Percentiles rank a stretch among this genome's conserved stretches.
Evolutionary conservation across 1,140 invertebrate species (phyloP).

Genomic region (Drosophila virilis): DNA sequence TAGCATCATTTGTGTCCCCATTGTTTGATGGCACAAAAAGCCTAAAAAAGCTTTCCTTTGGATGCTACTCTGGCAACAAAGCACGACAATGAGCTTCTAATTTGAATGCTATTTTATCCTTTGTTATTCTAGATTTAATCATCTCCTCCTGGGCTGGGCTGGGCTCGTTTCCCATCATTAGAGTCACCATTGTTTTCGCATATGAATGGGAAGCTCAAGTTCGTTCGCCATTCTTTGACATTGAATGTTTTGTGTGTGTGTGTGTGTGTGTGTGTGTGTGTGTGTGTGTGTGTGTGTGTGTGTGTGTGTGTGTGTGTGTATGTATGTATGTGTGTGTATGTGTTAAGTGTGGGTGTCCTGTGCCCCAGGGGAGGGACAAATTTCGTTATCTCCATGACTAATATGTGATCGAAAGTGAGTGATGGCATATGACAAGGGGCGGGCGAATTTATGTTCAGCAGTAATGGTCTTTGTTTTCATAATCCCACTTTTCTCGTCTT

Average conservation of each 20-base stretch:
- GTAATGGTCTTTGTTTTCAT: slow-evolving; percentile 17
- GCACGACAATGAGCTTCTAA: slow-evolving; percentile 77
- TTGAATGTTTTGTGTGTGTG: slow-evolving; percentile 1
- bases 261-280: too few species aligned
- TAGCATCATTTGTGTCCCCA: slow-evolving; percentile 70
- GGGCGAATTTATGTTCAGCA: not conserved
- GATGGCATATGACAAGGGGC: not conserved
- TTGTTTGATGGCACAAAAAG: slow-evolving; percentile 67
- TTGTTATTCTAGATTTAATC: slow-evolving; percentile 79
- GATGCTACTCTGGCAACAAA: slow-evolving; percentile 74
- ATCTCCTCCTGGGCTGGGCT: slow-evolving; percentile 45
- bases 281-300: too few species aligned
- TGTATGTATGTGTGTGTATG: too few species aligned
- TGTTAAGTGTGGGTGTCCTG: too few species aligned
- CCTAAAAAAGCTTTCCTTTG: slow-evolving; percentile 7
- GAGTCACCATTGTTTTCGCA: slow-evolving; percentile 67
- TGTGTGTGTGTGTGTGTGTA: not conserved
- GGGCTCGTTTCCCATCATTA: slow-evolving; percentile 70
- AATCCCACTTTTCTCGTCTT: too few species aligned
- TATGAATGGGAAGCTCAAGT: slow-evolving; percentile 48
- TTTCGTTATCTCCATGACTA: slow-evolving; percentile 17
- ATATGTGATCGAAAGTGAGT: slow-evolving; percentile 32
- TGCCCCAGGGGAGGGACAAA: slow-evolving; percentile 6
- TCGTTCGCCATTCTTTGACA: slow-evolving; percentile 16
- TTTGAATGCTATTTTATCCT: slow-evolving; percentile 79